These are phyloP conservation scores for Acropora yongei DNA, from an alignment of 64 coral and sea anemone species.

Conservation along the genomic window DNA sequence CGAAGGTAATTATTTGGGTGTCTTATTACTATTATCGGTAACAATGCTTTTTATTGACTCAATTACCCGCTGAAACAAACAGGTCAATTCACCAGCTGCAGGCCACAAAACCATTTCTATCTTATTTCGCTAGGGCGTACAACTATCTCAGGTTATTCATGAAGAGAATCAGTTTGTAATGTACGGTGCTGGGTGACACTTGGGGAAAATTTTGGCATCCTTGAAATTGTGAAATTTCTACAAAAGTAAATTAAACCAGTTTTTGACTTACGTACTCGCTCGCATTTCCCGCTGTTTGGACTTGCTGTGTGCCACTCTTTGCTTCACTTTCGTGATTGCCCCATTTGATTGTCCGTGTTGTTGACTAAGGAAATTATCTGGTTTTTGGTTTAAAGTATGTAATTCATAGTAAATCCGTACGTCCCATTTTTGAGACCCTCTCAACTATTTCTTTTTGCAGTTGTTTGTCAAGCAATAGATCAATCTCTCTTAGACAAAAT, in stretches of 20 bases:
- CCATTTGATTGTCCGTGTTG: too few species aligned
- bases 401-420: not conserved
- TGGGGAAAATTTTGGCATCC: too few species aligned
- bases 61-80: not conserved
- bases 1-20: not conserved
- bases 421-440: not conserved
- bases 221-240: too few species aligned
- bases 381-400: too few species aligned
- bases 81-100: not conserved
- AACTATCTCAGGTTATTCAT: not conserved
- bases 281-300: too few species aligned
- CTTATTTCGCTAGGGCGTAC: too few species aligned
- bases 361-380: too few species aligned
- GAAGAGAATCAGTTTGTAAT: not conserved
- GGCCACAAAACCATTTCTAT: not conserved
- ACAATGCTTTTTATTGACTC: not conserved
- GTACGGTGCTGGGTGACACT: too few species aligned
- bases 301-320: too few species aligned
- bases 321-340: too few species aligned
- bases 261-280: too few species aligned
- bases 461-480: not conserved
- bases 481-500: conserved; percentile 71
- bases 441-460: not conserved
- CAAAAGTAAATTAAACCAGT: too few species aligned
- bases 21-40: not conserved